Base-by-base conservation (phyloP, 2,888 invertebrate genomes). In the Listrodromus nycthemerus region DNA sequence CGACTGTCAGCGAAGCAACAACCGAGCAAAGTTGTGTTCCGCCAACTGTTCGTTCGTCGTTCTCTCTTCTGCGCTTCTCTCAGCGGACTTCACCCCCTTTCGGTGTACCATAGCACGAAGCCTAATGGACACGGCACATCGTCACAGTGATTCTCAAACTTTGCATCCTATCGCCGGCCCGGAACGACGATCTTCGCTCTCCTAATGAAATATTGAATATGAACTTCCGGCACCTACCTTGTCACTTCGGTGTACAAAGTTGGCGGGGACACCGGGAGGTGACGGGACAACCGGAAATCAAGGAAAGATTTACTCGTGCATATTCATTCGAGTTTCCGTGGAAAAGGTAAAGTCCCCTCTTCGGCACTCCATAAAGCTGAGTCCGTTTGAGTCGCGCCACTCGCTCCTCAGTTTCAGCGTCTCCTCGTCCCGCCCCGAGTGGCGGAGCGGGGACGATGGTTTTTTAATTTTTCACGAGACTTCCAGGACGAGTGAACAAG, bases 11-110 rank as follows among this genome's bases (percentile, higher is more conserved):
- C 79, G 45, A 70, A 82, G 41, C 61, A 82, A 83, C 83, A 83
- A 75, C 74, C 73, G 73, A 79, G n/a, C 70, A 67, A 87, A 88
- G 85, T 87, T 88, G 87, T 87, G 87, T 85, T 79, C 71, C 81
- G 50, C 85, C 84, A 80, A 85, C 86, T 86, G 82, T 75, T 83
- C 61, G 48, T 52, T 67, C 45, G 73, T 33, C 52, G 61, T 67
- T 50, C 41, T 71, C 66, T 5, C 58, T 73, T 69, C 66, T 55
- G 69, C 33, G 50, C 33, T 48, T 73, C 69, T 75, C 76, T 58
- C 80, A 21, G 63, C 41, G 52, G 13, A 37, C 52, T 45, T 76
- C 69, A 45, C 52, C 58, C 78, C 78, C 73, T 74, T 73, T 78
- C 73, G 63, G 74, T 66, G 67, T 41, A 41, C 41, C 58, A 65